These are phyloP conservation scores for Sebastes iracundus DNA, from an alignment of 2,797 vertebrate species.

Conservation along the genomic window DNA sequence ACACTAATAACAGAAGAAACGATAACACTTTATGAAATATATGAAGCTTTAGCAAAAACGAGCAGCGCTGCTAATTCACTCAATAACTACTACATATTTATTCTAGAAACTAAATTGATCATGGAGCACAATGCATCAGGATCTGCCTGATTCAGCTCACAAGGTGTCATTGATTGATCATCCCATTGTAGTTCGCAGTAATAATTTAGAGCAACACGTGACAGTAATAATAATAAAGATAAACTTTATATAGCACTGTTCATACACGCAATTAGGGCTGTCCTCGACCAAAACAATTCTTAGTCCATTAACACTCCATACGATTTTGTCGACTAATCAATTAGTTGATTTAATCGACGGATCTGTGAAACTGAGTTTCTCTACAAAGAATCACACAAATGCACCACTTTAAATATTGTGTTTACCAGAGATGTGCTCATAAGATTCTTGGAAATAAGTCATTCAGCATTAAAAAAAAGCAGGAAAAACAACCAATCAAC, in stretches of 20 bases:
- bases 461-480: too few species aligned
- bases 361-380: too few species aligned
- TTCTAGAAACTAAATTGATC: not conserved
- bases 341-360: too few species aligned
- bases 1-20: not conserved
- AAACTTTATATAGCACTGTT: not conserved
- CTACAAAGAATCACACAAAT: too few species aligned
- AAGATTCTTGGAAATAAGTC: too few species aligned
- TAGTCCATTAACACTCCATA: too few species aligned
- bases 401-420: too few species aligned
- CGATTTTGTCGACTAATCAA: too few species aligned
- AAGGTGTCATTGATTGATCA: not conserved
- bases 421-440: too few species aligned
- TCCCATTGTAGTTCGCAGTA: not conserved
- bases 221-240: not conserved
- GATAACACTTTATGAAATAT: not conserved
- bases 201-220: not conserved
- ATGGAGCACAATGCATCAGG: not conserved
- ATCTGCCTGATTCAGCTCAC: not conserved
- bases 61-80: not conserved
- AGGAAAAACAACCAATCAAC: too few species aligned
- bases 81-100: not conserved
- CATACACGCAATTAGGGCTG: not conserved
- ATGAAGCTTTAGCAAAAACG: not conserved
- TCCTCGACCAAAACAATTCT: too few species aligned